A percentile compares a stretch with the other conserved stretches of the same genome.
phyloP scores from a whole-genome alignment of 92 coral and sea anemone species.

The Palythoa heliodiscus region DNA sequence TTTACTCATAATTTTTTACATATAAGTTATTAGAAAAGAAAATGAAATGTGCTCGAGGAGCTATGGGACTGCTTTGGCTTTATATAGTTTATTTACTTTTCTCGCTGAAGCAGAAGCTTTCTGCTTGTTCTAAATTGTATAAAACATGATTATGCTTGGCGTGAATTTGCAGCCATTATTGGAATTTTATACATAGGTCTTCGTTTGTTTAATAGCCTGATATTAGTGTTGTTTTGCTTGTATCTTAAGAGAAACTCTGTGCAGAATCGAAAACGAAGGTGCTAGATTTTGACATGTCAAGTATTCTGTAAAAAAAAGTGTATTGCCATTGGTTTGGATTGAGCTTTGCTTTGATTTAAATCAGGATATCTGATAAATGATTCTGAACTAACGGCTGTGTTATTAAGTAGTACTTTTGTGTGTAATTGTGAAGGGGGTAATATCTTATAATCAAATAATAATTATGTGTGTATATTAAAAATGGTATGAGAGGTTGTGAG shows the following conservation, averaged over 20 bases:
- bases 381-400: constrained; percentile 5
- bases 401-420: not conserved
- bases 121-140: constrained; percentile 10
- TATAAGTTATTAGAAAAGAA: not conserved
- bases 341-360: constrained; percentile 22
- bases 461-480: not conserved
- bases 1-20: constrained; percentile 2
- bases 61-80: not conserved
- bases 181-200: constrained; percentile 14
- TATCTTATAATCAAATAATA: constrained; percentile 1
- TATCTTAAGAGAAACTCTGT: constrained; percentile 14
- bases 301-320: constrained; percentile 4
- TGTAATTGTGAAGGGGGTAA: constrained; percentile 9
- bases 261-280: constrained; percentile 24
- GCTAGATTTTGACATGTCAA: constrained; percentile 24
- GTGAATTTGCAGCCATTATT: constrained; percentile 18
- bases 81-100: not conserved
- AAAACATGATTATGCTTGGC: constrained; percentile 24
- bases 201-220: constrained; percentile 22
- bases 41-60: constrained; percentile 8
- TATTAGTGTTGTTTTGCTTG: constrained; percentile 25
- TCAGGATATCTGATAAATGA: constrained; percentile 26
- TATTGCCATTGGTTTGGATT: constrained; percentile 22
- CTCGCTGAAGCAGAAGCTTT: constrained; percentile 15
- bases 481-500: constrained; percentile 10